Percentiles rank a stretch among this genome's conserved stretches.
phyloP scores from a whole-genome alignment of 2,113 vertebrate species.

The Riparia riparia region DNA sequence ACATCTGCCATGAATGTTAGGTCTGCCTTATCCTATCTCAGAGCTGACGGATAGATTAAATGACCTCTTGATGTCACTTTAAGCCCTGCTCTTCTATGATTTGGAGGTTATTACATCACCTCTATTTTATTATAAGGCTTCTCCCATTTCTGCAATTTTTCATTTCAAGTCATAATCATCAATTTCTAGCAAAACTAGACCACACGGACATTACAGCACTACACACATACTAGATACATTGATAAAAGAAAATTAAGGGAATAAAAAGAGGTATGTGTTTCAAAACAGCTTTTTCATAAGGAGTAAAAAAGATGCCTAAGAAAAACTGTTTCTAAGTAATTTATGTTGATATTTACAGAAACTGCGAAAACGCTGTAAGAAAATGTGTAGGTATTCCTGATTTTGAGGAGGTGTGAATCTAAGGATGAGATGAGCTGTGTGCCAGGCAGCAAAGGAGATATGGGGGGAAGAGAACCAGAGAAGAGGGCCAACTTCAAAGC shows the following conservation, averaged over 20 bases:
- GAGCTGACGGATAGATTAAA: not conserved
- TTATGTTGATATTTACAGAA: not conserved
- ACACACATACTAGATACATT: not conserved
- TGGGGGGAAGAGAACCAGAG: not conserved
- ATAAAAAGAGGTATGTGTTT: not conserved
- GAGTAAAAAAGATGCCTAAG: not conserved
- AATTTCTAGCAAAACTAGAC: not conserved
- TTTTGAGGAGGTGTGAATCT: not conserved
- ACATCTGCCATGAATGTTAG: not conserved
- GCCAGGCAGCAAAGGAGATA: not conserved
- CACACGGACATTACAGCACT: not conserved
- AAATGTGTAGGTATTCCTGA: not conserved
- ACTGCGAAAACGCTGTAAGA: not conserved
- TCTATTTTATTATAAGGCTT: constrained; percentile 17
- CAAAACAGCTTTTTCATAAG: not conserved
- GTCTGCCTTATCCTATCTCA: not conserved
- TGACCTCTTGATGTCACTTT: constrained; percentile 14
- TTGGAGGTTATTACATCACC: not conserved
- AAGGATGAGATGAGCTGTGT: not conserved
- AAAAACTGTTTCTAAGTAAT: not conserved
- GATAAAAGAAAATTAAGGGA: not conserved
- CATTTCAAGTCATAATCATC: not conserved
- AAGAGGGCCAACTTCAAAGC: not conserved
- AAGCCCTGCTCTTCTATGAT: not conserved
- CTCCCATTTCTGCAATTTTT: constrained; percentile 4